phyloP scores from a whole-genome alignment of 30 jellyfish, hydroid and myxozoan species.

The Turritopsis dohrnii region DNA sequence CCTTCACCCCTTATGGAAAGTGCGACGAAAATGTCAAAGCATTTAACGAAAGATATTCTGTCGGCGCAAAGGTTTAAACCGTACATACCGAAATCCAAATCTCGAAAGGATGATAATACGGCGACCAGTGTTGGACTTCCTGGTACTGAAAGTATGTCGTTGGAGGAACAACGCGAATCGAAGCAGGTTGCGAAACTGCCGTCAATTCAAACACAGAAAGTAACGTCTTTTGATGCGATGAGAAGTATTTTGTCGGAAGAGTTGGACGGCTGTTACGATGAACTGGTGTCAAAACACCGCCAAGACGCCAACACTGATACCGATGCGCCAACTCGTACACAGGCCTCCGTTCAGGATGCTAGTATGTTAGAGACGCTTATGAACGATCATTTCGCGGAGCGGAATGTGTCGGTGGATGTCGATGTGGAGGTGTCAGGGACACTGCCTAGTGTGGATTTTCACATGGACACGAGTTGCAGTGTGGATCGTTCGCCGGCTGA shows the following conservation, averaged over 20 bases:
- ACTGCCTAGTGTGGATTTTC: not conserved
- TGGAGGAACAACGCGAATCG: not conserved
- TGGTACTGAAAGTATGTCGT: not conserved
- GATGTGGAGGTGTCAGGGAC: not conserved
- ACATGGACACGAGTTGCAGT: not conserved
- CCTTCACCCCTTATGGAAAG: not conserved
- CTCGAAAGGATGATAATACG: not conserved
- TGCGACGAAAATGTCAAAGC: not conserved
- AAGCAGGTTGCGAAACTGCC: not conserved
- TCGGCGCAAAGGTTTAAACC: constrained; percentile 2
- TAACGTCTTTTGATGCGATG: not conserved
- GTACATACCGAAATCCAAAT: not conserved
- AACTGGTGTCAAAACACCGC: not conserved
- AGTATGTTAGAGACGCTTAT: not conserved
- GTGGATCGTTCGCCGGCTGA: not conserved
- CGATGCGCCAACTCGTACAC: not conserved
- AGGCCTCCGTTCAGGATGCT: not conserved
- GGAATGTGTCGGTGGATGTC: not conserved
- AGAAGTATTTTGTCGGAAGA: not conserved
- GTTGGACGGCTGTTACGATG: not conserved
- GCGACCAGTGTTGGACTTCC: not conserved
- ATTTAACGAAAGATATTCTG: not conserved
- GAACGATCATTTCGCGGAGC: not conserved
- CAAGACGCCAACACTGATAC: not conserved
- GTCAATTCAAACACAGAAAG: not conserved